Evolutionary conservation across 1,140 invertebrate species (phyloP).

Genomic region (Drosophila tropicalis): DNA sequence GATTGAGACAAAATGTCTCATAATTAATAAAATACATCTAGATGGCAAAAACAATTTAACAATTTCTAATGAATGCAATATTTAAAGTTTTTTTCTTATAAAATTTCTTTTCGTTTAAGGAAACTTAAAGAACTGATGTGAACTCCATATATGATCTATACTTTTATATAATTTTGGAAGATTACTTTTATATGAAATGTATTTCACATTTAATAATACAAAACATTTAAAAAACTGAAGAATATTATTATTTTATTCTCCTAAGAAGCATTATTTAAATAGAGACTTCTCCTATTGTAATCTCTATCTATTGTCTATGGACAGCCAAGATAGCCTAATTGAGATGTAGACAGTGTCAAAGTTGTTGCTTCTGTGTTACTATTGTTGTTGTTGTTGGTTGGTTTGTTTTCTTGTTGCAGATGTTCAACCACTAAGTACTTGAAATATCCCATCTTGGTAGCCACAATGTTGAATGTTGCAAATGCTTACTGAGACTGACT

Average conservation of each 20-base stretch:
- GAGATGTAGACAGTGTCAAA: background rate
- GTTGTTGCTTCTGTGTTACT: background rate
- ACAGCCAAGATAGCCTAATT: background rate
- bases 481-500: constrained; percentile 1
- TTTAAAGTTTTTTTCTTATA: too few species aligned
- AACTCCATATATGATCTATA: too few species aligned
- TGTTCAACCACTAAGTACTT: background rate
- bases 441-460: constrained; percentile 3
- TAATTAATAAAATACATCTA: constrained; percentile 62
- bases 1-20: constrained; percentile 37
- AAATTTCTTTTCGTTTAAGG: too few species aligned
- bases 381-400: background rate
- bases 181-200: too few species aligned
- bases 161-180: too few species aligned
- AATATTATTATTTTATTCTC: too few species aligned
- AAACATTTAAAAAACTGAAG: too few species aligned
- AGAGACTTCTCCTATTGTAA: background rate
- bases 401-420: background rate
- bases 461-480: constrained; percentile 3
- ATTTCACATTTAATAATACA: too few species aligned
- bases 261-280: too few species aligned
- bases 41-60: too few species aligned
- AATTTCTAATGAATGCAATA: too few species aligned
- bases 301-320: background rate
- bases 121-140: too few species aligned